Conservation (phyloP, 1,140 invertebrate genomes). For the Saccostrea cuccullata region DNA sequence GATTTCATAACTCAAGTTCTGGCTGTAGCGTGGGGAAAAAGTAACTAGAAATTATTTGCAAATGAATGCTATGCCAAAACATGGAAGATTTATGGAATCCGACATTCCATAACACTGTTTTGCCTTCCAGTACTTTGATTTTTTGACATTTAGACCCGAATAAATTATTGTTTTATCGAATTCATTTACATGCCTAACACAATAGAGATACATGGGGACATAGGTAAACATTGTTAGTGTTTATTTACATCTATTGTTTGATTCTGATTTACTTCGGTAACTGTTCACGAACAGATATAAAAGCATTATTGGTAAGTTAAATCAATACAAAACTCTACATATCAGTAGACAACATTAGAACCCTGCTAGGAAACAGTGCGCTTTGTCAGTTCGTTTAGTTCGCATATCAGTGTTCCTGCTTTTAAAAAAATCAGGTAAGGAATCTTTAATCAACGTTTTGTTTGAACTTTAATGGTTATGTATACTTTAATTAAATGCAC, state of each 20-base stretch:
- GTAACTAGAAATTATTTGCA: not conserved
- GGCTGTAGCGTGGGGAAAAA: too few relatives aligned
- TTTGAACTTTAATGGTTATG: too few relatives aligned
- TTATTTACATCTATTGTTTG: slow-evolving; percentile 8
- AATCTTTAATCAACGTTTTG: not conserved
- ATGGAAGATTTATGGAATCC: not conserved
- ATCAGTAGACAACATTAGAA: not conserved
- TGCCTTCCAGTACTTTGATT: not conserved
- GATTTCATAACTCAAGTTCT: too few relatives aligned
- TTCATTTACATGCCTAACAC: not conserved
- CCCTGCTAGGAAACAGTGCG: not conserved
- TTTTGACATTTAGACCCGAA: not conserved
- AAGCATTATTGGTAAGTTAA: slow-evolving; percentile 24
- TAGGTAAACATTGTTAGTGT: not conserved
- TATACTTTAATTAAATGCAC: too few relatives aligned
- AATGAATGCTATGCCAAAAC: not conserved
- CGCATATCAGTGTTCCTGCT: not conserved
- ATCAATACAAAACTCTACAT: slow-evolving; percentile 23
- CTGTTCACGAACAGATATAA: not conserved
- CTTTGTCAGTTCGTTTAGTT: not conserved
- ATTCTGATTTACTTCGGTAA: not conserved
- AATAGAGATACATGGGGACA: not conserved
- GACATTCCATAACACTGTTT: not conserved
- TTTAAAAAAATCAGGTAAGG: not conserved
- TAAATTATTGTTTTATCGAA: not conserved